A percentile compares a stretch with the other conserved stretches of the same genome.
These are phyloP conservation scores for Mechanitis mazaeus DNA, from an alignment of 2,888 invertebrate genomes.

Conservation along the genomic window DNA sequence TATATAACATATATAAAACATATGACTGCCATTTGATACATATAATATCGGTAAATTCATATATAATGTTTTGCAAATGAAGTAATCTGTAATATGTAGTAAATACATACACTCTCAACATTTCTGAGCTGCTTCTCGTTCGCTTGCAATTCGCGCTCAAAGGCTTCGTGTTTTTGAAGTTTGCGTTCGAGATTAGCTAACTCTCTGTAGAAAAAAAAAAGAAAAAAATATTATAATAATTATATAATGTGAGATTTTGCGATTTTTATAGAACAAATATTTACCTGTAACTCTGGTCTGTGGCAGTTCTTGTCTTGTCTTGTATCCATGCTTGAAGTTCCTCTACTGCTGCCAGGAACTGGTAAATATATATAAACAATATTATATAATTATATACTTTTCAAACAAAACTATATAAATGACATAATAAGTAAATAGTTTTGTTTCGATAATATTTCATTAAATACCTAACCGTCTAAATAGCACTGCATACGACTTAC, in stretches of 20 bases:
- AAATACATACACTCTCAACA: slow-evolving; percentile 79
- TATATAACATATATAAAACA: no score
- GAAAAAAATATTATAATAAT: background rate
- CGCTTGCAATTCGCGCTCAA: slow-evolving; percentile 94
- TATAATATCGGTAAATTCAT: no score
- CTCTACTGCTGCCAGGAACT: slow-evolving; percentile 94
- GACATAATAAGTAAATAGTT: no score
- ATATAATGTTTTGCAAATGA: no score
- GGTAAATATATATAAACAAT: slow-evolving; percentile 37
- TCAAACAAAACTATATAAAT: no score
- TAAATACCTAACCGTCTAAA: no score
- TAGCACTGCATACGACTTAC: no score
- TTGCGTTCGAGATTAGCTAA: slow-evolving; percentile 92
- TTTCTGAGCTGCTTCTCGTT: slow-evolving; percentile 94
- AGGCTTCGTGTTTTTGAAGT: slow-evolving; percentile 96
- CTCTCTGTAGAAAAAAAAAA: slow-evolving; percentile 75
- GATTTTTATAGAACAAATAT: background rate
- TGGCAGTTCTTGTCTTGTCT: slow-evolving; percentile 93
- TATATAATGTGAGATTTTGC: background rate
- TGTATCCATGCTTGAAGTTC: slow-evolving; percentile 93
- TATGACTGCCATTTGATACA: no score
- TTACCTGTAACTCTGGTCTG: slow-evolving; percentile 90
- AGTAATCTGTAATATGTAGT: background rate
- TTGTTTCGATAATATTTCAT: no score
- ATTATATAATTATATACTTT: no score